Evolutionary conservation across 2,888 invertebrate species (phyloP).

Genomic region (Melanchra persicariae): DNA sequence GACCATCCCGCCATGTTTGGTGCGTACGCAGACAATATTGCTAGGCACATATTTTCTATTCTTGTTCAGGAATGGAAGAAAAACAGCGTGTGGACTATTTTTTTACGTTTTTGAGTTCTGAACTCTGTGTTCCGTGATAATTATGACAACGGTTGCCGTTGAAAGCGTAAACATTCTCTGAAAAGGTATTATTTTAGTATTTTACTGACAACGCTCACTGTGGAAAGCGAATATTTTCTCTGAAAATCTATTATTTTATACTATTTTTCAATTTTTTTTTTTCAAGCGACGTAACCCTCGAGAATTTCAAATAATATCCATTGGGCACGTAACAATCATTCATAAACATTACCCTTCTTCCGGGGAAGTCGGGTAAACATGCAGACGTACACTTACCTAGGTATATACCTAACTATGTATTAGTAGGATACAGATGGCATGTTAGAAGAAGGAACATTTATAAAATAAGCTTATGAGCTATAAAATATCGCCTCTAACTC

Average conservation of each 20-base stretch:
- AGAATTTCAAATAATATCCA: too few species aligned
- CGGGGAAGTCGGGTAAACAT: too few species aligned
- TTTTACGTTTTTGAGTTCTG: slow-evolving; percentile 2
- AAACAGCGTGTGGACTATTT: slow-evolving; percentile 13
- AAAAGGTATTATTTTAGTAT: too few species aligned
- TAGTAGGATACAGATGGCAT: too few species aligned
- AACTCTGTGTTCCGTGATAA: background rate
- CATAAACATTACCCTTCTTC: too few species aligned
- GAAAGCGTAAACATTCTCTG: too few species aligned
- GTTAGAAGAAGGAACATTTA: too few species aligned
- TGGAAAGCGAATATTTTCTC: background rate
- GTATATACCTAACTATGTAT: too few species aligned
- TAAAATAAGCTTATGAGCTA: background rate
- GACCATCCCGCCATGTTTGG: slow-evolving; percentile 21
- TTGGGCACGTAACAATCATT: background rate
- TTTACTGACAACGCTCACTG: background rate
- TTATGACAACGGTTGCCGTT: background rate
- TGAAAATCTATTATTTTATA: background rate
- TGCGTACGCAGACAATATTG: slow-evolving; percentile 34
- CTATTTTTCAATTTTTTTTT: too few species aligned
- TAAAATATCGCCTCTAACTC: background rate
- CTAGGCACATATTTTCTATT: slow-evolving; percentile 36
- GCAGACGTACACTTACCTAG: too few species aligned
- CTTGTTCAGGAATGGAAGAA: slow-evolving; percentile 25
- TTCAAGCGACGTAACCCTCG: too few species aligned